These are phyloP conservation scores for Thereva unica DNA, from an alignment of 2,888 invertebrate species.

Conservation along the genomic window DNA sequence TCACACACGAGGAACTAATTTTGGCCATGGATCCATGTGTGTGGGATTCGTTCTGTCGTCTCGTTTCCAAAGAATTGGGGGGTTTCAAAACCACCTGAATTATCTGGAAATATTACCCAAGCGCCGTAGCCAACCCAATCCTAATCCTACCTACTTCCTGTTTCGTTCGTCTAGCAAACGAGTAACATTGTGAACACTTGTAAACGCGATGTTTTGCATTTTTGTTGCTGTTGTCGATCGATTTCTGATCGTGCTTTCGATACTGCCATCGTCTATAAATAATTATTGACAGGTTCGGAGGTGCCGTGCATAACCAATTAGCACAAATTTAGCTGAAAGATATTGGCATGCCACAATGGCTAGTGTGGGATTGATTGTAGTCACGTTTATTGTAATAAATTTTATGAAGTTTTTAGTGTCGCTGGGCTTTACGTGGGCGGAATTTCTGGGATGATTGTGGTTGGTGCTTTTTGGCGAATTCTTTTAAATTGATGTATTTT, in stretches of 20 bases:
- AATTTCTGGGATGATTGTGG: conserved; percentile 7
- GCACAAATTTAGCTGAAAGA: background rate
- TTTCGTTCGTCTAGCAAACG: background rate
- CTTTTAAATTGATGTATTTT: background rate
- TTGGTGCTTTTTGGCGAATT: conserved; percentile 6
- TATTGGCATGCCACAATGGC: background rate
- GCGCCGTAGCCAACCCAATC: background rate
- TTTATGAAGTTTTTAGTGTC: conserved; percentile 19
- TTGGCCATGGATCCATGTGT: conserved; percentile 13
- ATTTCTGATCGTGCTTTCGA: background rate
- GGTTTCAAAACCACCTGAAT: background rate
- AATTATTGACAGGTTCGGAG: conserved; percentile 26
- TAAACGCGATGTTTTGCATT: background rate
- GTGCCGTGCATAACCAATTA: conserved; percentile 20
- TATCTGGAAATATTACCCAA: background rate
- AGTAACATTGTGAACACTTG: background rate
- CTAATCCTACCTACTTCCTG: conserved; percentile 20
- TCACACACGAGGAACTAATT: conserved; percentile 17
- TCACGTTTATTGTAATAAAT: conserved; percentile 21
- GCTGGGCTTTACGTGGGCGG: conserved; percentile 12
- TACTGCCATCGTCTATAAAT: conserved; percentile 9
- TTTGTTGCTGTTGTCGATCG: background rate
- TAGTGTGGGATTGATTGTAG: conserved; percentile 6
- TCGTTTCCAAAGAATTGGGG: background rate
- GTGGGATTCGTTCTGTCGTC: background rate